Evolutionary conservation across 2,113 vertebrate genomes (phyloP), one percentile per base, ranked within the genome.

Genomic region (Gallinago paraguaiae): DNA sequence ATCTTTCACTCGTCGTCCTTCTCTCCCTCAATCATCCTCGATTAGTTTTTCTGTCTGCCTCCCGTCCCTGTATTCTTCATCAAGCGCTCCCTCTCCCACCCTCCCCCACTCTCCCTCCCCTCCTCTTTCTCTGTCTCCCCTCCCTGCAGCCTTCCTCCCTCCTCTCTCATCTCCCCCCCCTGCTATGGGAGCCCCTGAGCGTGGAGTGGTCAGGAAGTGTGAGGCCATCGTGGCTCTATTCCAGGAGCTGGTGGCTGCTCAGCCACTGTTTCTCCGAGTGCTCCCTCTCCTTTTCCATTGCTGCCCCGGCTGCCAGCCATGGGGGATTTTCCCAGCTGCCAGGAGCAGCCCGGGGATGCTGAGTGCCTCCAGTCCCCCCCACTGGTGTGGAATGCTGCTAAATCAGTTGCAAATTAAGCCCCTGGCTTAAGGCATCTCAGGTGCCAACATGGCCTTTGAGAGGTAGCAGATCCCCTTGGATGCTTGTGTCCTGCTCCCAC

Each of bases 1-100:
- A 84, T 90, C 93, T 93, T 87, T 95, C 95, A 91, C 80, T 79
- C 77, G 11, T 53, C 54, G 69, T 86, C 57, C 92, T 78, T 54
- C 83, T 91, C 93, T 87, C 91, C 87, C 94, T 96, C 83, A 80
- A 93, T 91, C 94, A 92, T 88, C 91, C 93, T 80, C 61, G 50
- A 96, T 96, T 87, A 80, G 87, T 93, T 92, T 86, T 64, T 77
- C 92, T 90, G 78, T 68, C 76, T 88, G 68, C 59, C 81, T 95
- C 68, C 71, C 71, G 13, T 91, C 81, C 83, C 86, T 3, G 2
- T 57, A 65, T 78, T 59, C 88, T 86, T 86, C 82, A 68, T 75
- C 83, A 86, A 81, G 16, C 4, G 0, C 63, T 86, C 37, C 68
- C 72, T 82, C 88, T 84, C 56, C 48, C 5, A 4, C 83, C 81